Evolutionary conservation across 1,140 invertebrate species (phyloP).

Genomic region (Chironomus tepperi): DNA sequence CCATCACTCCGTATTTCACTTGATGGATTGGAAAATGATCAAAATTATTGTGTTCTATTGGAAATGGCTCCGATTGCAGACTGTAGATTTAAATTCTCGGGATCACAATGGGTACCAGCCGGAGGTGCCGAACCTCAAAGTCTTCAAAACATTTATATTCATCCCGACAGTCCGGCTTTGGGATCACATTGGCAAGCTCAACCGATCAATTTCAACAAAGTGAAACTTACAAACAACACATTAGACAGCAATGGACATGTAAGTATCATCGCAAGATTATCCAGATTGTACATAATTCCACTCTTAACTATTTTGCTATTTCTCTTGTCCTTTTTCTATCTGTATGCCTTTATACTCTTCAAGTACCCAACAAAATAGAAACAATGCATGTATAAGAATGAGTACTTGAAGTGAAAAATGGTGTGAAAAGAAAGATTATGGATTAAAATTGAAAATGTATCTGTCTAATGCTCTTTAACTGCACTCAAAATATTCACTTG

Average conservation of each 20-base stretch:
- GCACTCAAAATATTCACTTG: background rate
- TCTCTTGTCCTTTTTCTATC: background rate
- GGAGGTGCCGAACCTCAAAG: conserved; percentile 78
- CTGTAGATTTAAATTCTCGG: conserved; percentile 58
- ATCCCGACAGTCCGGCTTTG: conserved; percentile 76
- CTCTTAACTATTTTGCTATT: background rate
- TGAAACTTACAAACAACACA: conserved; percentile 86
- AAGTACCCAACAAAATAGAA: conserved; percentile 24
- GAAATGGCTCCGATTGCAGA: conserved; percentile 62
- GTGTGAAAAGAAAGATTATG: conserved; percentile 18
- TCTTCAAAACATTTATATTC: conserved; percentile 63
- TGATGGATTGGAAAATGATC: conserved; percentile 61
- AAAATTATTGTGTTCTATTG: conserved; percentile 69
- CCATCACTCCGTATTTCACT: conserved; percentile 62
- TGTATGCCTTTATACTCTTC: conserved; percentile 26
- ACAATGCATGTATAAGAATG: background rate
- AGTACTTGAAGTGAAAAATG: conserved; percentile 21
- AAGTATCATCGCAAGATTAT: conserved; percentile 41
- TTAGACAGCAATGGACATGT: conserved; percentile 73
- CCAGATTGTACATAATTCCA: background rate
- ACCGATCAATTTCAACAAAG: conserved; percentile 69
- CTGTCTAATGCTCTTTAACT: too few relatives aligned
- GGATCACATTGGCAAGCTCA: conserved; percentile 84
- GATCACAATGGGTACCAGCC: conserved; percentile 67
- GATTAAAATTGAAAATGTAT: background rate